A percentile compares a stretch with the other conserved stretches of the same genome.
Evolutionary conservation across 2,797 vertebrate genomes (phyloP).

Genomic region (Chelmon rostratus): DNA sequence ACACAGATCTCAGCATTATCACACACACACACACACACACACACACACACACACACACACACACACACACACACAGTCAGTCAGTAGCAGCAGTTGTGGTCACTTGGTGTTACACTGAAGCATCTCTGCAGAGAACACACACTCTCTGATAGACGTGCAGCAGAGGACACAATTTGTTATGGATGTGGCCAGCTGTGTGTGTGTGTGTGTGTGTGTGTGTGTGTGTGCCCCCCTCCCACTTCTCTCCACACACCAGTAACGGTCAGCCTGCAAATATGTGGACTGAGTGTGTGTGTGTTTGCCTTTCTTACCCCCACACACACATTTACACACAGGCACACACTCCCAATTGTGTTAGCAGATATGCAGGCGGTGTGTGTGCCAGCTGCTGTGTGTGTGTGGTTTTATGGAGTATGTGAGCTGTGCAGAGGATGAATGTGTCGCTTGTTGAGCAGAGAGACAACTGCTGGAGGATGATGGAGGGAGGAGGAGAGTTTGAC

Average conservation of each 20-base stretch:
- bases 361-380: conserved; percentile 31
- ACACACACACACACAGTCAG: conserved; percentile 23
- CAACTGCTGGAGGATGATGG: conserved; percentile 55
- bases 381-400: conserved; percentile 35
- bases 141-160: conserved; percentile 1
- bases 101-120: conserved; percentile 27
- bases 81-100: conserved; percentile 34
- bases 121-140: conserved; percentile 23
- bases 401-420: conserved; percentile 38
- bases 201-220: conserved; percentile 43
- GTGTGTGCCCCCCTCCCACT: conserved; percentile 48
- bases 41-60: not conserved
- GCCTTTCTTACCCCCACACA: not conserved
- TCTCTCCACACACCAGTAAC: conserved; percentile 40
- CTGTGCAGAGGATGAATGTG: conserved; percentile 61
- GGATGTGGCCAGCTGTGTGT: conserved; percentile 70
- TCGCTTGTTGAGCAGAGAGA: conserved; percentile 64
- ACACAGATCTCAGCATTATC: too few relatives aligned
- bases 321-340: conserved; percentile 26
- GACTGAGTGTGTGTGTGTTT: conserved; percentile 11
- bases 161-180: conserved; percentile 31
- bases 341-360: conserved; percentile 53
- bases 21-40: too few relatives aligned
- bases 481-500: conserved; percentile 1
- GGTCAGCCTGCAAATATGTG: conserved; percentile 58